Percentiles rank a stretch among this genome's conserved stretches.
phyloP scores from a whole-genome alignment of 2,797 vertebrate species.

The Zalophus californianus region DNA sequence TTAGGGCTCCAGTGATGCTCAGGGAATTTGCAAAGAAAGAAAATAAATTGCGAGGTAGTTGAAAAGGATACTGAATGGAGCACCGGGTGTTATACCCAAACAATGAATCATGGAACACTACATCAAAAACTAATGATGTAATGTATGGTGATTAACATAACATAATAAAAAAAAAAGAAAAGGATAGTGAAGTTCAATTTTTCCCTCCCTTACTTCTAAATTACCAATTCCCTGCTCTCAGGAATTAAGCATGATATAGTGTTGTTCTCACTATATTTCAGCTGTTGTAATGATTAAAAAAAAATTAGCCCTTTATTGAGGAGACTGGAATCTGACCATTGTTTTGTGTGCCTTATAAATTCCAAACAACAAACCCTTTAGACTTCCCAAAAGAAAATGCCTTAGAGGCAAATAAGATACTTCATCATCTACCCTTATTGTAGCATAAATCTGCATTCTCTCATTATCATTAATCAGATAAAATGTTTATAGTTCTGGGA shows the following conservation, averaged over 20 bases:
- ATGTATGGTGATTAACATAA: too few species aligned
- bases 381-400: neutral
- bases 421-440: neutral
- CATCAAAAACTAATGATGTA: too few species aligned
- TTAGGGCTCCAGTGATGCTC: neutral
- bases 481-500: neutral
- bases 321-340: neutral
- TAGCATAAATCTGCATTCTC: neutral
- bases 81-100: too few species aligned
- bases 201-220: neutral
- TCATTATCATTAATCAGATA: neutral
- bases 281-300: neutral
- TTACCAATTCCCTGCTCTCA: neutral
- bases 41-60: neutral
- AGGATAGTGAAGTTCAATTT: neutral
- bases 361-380: neutral
- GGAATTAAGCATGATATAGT: neutral
- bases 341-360: neutral
- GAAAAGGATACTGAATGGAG: neutral
- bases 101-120: too few species aligned
- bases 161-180: conserved; percentile 2
- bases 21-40: neutral
- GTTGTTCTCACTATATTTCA: neutral
- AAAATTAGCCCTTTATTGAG: neutral
- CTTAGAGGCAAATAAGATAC: neutral